A percentile compares a stretch with the other conserved stretches of the same genome.
Conservation (phyloP, 1,140 invertebrate genomes). For the Ips nitidus region DNA sequence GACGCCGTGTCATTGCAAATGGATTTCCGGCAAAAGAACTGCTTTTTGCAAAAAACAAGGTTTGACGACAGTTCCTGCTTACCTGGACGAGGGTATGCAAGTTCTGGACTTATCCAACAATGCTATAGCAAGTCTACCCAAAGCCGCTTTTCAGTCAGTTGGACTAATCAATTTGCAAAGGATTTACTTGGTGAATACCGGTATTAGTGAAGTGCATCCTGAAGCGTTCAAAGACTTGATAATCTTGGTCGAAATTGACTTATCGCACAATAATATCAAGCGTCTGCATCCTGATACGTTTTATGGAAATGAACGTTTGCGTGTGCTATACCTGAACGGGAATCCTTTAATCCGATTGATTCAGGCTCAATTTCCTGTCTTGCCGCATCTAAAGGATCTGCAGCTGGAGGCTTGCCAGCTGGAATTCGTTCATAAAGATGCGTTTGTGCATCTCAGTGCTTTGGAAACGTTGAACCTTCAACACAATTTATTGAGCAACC, state of each 20-base stretch:
- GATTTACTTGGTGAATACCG: constrained; percentile 73
- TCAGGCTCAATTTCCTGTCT: constrained; percentile 68
- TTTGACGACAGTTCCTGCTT: constrained; percentile 71
- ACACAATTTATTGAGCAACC: constrained; percentile 66
- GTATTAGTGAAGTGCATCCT: constrained; percentile 72
- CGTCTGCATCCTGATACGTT: constrained; percentile 72
- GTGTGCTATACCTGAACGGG: constrained; percentile 67
- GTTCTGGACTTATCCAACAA: constrained; percentile 83
- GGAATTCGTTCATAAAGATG: constrained; percentile 67
- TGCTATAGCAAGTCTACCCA: constrained; percentile 71
- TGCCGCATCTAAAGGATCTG: constrained; percentile 70
- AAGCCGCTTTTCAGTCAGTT: constrained; percentile 76
- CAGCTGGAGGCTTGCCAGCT: constrained; percentile 78
- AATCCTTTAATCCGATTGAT: constrained; percentile 68
- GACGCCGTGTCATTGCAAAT: constrained; percentile 80
- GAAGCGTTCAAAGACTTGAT: constrained; percentile 84
- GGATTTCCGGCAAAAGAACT: constrained; percentile 85
- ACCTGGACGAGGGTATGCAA: constrained; percentile 80
- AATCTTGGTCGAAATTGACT: constrained; percentile 84
- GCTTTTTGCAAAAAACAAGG: constrained; percentile 77
- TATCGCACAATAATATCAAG: constrained; percentile 73
- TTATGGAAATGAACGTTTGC: constrained; percentile 69
- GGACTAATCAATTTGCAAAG: constrained; percentile 82
- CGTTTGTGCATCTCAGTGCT: constrained; percentile 66
- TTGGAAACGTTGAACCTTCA: constrained; percentile 73